Evolutionary conservation across 1,140 invertebrate species (phyloP), one percentile per base, ranked within the genome.

Genomic region (Ceratina calcarata): DNA sequence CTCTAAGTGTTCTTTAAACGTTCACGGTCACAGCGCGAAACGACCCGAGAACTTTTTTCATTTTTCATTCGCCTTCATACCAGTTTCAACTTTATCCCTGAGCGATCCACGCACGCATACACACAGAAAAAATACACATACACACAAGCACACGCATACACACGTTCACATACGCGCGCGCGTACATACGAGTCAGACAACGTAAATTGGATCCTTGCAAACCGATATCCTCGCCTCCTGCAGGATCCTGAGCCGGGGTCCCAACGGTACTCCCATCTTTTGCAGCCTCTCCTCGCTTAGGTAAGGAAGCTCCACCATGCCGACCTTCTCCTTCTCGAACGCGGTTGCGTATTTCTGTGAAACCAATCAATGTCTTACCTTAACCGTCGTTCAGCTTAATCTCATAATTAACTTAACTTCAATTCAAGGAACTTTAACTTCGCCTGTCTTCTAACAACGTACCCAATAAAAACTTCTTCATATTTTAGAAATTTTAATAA

Each of bases 271-370:
- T 4, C 98, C 97, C 88, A 99, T 95, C 78, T 97, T 97, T 84
- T 98, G 95, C 15, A 99, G 93, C 51, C 97, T 94, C 80, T 98
- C 97, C 90, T 99, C 98, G 6, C 96, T 97, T 82, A 99, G 93
- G 93, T 98, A 98, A 3, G 97, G 97, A 64, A 99, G 93, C 92
- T 99, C 98, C 45, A 98, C 96, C 93, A 98, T 97, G 15, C 97
- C 97, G 32, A 98, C 97, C 86, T 97, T 96, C 91, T 98, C 97
- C 77, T 96, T 96, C 88, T 98, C 97, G 86, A 99, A 96, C 49
- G 96, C 94, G 0, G 93, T 93, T 10, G 97, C 97, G 90, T 98
- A 99, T 96, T 98, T 98, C 97, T 98, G 20, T 20, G 65, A 78
- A 16, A 16, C 22, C 1, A 18, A 58, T 53, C 37, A 45, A 45